Percentiles rank a stretch among this genome's conserved stretches.
Conservation (phyloP, 1,140 invertebrate species). For the Bombus superbus region DNA sequence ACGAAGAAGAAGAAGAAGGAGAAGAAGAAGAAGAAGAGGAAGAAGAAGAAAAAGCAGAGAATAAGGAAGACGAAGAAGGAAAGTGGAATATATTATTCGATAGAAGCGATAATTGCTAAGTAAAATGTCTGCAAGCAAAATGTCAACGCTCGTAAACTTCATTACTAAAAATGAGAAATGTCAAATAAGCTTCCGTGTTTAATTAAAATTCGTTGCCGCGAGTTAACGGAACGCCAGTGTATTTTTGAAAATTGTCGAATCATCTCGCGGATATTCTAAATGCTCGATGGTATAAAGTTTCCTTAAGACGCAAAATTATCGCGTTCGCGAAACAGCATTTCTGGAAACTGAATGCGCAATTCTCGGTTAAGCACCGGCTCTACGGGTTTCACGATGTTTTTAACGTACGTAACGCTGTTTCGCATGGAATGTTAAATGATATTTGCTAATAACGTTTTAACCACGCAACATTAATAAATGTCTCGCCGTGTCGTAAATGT, state of each 20-base stretch:
- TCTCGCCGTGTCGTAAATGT: background rate
- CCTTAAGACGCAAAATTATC: background rate
- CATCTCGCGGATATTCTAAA: too few species aligned
- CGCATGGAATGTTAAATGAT: background rate
- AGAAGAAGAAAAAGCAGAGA: too few species aligned
- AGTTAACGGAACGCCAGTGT: background rate
- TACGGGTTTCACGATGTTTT: background rate
- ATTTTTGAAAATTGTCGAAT: background rate
- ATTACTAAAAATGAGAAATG: background rate
- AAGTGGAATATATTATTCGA: background rate
- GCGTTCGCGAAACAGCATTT: background rate
- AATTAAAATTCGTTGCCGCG: background rate
- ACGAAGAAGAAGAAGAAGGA: too few species aligned
- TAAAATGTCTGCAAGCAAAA: background rate
- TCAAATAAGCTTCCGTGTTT: background rate
- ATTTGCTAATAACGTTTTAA: constrained; percentile 1
- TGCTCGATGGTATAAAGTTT: background rate
- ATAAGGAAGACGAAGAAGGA: background rate
- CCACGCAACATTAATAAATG: background rate
- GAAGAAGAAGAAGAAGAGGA: too few species aligned
- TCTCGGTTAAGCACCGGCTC: background rate
- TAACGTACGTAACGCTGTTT: background rate
- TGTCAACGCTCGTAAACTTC: background rate
- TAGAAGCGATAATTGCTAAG: too few species aligned
- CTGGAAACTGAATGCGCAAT: background rate